phyloP scores from a whole-genome alignment of 2,888 invertebrate species.

The Serrognathus titanus region DNA sequence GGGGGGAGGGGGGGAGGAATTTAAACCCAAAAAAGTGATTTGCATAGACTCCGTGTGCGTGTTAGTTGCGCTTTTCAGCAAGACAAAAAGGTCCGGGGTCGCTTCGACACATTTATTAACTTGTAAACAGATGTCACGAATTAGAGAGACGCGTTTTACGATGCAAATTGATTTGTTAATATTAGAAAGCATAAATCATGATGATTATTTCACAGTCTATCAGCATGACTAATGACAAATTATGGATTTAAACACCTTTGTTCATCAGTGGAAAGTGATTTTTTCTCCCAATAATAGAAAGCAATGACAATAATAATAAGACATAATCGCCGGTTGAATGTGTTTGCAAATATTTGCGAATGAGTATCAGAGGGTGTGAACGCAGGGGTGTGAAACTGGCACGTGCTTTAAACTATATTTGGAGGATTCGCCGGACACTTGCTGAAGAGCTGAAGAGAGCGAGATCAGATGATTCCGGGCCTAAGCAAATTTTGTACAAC shows the following conservation, averaged over 20 bases:
- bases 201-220: too few relatives aligned
- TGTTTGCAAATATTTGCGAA: constrained; percentile 34
- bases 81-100: constrained; percentile 4
- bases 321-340: constrained; percentile 13
- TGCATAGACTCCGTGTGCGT: constrained; percentile 26
- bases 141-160: constrained; percentile 25
- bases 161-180: constrained; percentile 13
- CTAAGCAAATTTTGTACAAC: background rate
- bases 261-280: background rate
- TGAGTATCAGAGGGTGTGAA: constrained; percentile 5
- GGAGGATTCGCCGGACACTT: constrained; percentile 6
- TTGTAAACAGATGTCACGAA: constrained; percentile 31
- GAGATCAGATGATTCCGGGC: background rate
- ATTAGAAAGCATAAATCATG: constrained; percentile 3
- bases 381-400: constrained; percentile 9
- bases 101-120: constrained; percentile 25
- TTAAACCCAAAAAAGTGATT: constrained; percentile 16
- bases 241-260: background rate
- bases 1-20: constrained; percentile 22
- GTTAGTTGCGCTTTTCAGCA: constrained; percentile 34
- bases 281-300: too few relatives aligned
- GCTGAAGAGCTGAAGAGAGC: background rate
- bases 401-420: constrained; percentile 7
- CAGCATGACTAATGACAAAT: background rate
- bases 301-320: too few relatives aligned